Evolutionary conservation across 2,888 invertebrate species (phyloP).

Genomic region (Melipona bicolor): DNA sequence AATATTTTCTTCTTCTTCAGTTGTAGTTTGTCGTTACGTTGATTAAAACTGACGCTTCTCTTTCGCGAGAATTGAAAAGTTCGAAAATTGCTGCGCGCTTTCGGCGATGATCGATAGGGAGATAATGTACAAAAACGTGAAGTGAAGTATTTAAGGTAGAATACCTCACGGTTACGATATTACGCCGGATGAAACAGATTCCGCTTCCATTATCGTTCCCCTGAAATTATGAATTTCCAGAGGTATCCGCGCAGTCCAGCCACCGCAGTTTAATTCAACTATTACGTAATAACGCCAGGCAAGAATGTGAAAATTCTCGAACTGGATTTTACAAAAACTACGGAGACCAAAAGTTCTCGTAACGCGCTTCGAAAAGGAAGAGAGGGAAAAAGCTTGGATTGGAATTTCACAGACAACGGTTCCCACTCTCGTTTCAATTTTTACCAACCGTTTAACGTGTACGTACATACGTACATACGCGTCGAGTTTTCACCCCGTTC

Average conservation of each 20-base stretch:
- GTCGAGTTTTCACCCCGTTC: neutral
- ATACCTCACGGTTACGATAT: neutral
- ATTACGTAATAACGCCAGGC: neutral
- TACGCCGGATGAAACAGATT: neutral
- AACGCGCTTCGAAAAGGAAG: no score
- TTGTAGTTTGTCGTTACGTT: no score
- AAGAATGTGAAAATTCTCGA: neutral
- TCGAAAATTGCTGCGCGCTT: no score
- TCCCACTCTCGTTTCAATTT: neutral
- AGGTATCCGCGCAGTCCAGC: neutral
- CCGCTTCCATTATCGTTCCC: neutral
- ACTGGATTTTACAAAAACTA: neutral
- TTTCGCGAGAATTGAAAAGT: no score
- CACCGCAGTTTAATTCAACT: no score
- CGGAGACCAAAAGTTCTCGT: no score
- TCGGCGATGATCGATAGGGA: no score
- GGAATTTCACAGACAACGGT: neutral
- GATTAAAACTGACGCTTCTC: no score
- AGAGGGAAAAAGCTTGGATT: neutral
- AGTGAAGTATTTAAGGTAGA: no score
- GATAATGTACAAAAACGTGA: no score
- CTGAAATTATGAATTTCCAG: neutral
- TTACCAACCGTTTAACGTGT: neutral
- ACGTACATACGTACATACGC: no score
- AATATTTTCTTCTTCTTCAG: neutral